Evolutionary conservation across 2,113 vertebrate genomes (phyloP), one percentile per base, ranked within the genome.

Genomic region (Mugil cephalus): DNA sequence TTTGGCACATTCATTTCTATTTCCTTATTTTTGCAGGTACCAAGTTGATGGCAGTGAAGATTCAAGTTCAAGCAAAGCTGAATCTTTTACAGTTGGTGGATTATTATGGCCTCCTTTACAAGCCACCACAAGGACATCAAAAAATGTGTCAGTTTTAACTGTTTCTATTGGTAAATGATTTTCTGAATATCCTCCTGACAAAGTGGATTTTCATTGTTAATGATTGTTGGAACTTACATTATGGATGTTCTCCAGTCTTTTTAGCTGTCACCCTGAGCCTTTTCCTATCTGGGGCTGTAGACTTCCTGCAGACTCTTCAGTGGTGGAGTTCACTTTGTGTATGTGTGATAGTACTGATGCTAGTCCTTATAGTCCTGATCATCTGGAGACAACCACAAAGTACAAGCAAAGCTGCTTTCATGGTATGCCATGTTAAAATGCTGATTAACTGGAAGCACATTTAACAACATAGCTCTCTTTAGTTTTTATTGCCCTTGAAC

Each of bases 321-420:
- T 88, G 89, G 80, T 94, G 94, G 95, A 95, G 93, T 80, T 77
- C 95, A 40, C 34, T 92, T 34, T 86, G 86, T 36, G 79, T 90
- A 10, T 84, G 85, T 74, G 70, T 82, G 34, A 53, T 93, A 30
- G 6, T 30, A 10, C 62, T 95, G 51, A 77, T 89, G 64, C 79
- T 95, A 17, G 60, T 93, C 47, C 35, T 94, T 40, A 30, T 10
- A 1, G 54, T 88, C 13, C 35, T 92, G 5, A 73, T 95, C 70
- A 85, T 96, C 83, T 94, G 94, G 95, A 94, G 93, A 83, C 96
- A 96, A 62, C 95, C 95, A 13, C 95, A 95, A 84, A 95, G 70
- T 72, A 17, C 0, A 53, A 70, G 82, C 30, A 94, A 84, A 77
- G 93, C 95, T 50, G 72, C 93, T 46, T 97, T 97, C 77, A 94